These are phyloP conservation scores for Pollenia griseotomentosa DNA, from an alignment of 2,888 invertebrate genomes.

Conservation along the genomic window DNA sequence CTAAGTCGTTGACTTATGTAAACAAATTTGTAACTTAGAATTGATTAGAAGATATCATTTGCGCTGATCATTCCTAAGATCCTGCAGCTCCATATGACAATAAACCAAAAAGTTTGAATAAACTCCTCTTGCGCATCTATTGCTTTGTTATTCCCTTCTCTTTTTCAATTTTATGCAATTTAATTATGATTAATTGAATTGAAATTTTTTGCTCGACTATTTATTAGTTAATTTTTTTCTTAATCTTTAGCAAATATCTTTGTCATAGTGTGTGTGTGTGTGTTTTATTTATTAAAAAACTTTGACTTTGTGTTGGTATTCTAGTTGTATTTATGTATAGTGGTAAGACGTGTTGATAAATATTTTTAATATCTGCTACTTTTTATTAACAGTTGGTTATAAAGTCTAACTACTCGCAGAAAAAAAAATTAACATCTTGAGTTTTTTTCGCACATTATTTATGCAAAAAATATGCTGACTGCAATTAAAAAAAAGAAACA, in stretches of 20 bases:
- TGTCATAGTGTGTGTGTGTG: background rate
- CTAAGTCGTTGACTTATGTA: no score
- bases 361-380: conserved; percentile 29
- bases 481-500: conserved; percentile 1
- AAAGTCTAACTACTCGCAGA: conserved; percentile 30
- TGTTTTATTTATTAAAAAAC: conserved; percentile 15
- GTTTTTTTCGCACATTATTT: conserved; percentile 64
- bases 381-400: conserved; percentile 22
- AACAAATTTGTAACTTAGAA: no score
- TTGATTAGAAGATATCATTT: no score
- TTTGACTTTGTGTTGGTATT: conserved; percentile 25
- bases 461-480: conserved; percentile 45
- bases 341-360: conserved; percentile 15
- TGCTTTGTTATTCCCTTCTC: background rate
- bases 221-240: background rate
- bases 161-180: background rate
- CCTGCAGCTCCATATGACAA: no score
- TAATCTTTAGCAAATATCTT: background rate
- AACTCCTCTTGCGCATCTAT: no score
- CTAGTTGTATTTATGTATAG: background rate
- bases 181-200: background rate
- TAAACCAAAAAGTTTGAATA: no score
- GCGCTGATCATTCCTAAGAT: no score
- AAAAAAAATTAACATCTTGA: conserved; percentile 46
- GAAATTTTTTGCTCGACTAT: background rate